Evolutionary conservation across 1,140 invertebrate genomes (phyloP).

Genomic region (Drosophila nikananu): DNA sequence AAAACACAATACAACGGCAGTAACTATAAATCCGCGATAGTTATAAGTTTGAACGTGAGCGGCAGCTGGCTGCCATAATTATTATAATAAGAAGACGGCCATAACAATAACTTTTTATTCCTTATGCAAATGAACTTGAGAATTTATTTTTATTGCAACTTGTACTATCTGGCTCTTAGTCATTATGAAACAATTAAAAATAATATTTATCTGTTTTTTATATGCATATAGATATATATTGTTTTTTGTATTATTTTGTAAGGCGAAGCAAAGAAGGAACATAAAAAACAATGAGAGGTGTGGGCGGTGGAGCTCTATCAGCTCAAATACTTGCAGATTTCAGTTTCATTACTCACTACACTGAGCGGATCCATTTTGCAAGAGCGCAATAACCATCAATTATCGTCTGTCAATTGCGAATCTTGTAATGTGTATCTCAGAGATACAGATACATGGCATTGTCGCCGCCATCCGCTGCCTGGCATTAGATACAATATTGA

Average conservation of each 20-base stretch:
- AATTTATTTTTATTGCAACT: slow-evolving; percentile 50
- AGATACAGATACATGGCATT: slow-evolving; percentile 53
- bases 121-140: slow-evolving; percentile 67
- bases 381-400: slow-evolving; percentile 71
- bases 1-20: slow-evolving; percentile 14
- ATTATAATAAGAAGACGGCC: slow-evolving; percentile 41
- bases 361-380: slow-evolving; percentile 37
- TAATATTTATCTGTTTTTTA: slow-evolving; percentile 19
- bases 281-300: slow-evolving; percentile 15
- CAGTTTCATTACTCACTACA: slow-evolving; percentile 48
- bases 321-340: slow-evolving; percentile 49
- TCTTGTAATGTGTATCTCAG: slow-evolving; percentile 65
- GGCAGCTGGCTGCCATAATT: slow-evolving; percentile 14
- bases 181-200: slow-evolving; percentile 52
- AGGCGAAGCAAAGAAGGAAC: slow-evolving; percentile 2
- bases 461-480: slow-evolving; percentile 22
- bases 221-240: neutral
- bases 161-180: slow-evolving; percentile 43
- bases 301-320: slow-evolving; percentile 35
- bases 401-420: slow-evolving; percentile 64
- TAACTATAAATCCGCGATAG: slow-evolving; percentile 32
- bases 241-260: neutral
- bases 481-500: slow-evolving; percentile 46
- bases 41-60: slow-evolving; percentile 26
- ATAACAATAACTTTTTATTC: slow-evolving; percentile 55